Percentiles rank a stretch among this genome's conserved stretches.
phyloP scores from a whole-genome alignment of 1,140 invertebrate species.

The Drosophila triauraria region DNA sequence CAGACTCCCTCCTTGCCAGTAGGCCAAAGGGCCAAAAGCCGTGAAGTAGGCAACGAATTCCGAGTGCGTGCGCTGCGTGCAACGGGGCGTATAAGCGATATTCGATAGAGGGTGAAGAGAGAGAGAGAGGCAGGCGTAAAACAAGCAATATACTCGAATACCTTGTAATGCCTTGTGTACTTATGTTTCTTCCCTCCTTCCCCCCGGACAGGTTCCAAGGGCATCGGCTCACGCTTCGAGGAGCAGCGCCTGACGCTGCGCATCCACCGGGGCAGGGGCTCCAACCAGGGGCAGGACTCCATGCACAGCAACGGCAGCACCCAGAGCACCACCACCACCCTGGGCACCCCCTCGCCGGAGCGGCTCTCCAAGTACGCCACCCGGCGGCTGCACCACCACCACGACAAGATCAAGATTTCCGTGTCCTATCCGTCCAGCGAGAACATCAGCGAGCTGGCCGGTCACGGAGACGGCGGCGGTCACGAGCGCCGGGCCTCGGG shows the following conservation, averaged over 20 bases:
- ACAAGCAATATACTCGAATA: slow-evolving; percentile 16
- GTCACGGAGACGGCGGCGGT: slow-evolving; percentile 25
- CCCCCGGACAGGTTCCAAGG: slow-evolving; percentile 75
- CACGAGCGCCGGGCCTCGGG: slow-evolving; percentile 62
- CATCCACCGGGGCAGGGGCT: slow-evolving; percentile 92
- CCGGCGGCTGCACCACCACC: slow-evolving; percentile 85
- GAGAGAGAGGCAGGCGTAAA: slow-evolving; percentile 1
- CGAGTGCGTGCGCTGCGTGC: slow-evolving; percentile 39
- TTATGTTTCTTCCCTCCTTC: slow-evolving; percentile 31
- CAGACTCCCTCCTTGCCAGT: slow-evolving; percentile 23
- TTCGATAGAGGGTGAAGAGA: slow-evolving; percentile 39
- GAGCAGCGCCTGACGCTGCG: slow-evolving; percentile 95
- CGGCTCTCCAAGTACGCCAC: slow-evolving; percentile 77
- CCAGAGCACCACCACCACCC: slow-evolving; percentile 79
- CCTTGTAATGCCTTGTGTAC: slow-evolving; percentile 26
- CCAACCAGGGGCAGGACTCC: slow-evolving; percentile 75
- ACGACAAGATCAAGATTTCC: slow-evolving; percentile 93
- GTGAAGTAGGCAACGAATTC: slow-evolving; percentile 30
- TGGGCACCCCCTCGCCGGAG: slow-evolving; percentile 81
- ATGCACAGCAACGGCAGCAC: slow-evolving; percentile 83
- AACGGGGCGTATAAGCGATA: slow-evolving; percentile 60
- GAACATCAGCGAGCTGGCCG: slow-evolving; percentile 86
- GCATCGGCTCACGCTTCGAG: slow-evolving; percentile 89
- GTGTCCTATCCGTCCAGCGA: slow-evolving; percentile 93
- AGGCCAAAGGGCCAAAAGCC: slow-evolving; percentile 10